A percentile compares a stretch with the other conserved stretches of the same genome.
phyloP scores from a whole-genome alignment of 30 jellyfish, hydroid and myxozoan species.

The Nemopilema nomurai region DNA sequence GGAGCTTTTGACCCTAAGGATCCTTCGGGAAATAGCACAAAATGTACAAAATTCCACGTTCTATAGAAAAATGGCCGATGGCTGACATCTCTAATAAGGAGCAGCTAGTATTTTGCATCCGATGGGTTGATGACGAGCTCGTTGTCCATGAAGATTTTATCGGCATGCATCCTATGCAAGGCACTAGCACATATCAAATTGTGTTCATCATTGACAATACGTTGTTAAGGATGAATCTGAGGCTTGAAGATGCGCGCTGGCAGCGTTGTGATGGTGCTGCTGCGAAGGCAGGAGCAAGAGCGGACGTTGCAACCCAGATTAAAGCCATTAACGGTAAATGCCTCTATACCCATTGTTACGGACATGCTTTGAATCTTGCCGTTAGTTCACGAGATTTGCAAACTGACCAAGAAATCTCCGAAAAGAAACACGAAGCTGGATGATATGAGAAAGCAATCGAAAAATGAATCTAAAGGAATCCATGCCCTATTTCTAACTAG shows the following conservation, averaged over 20 bases:
- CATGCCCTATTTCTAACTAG: conserved; percentile 26
- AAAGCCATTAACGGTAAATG: conserved; percentile 40
- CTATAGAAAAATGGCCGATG: conserved; percentile 54
- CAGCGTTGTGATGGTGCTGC: conserved; percentile 71
- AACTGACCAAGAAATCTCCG: conserved; percentile 21
- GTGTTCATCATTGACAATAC: conserved; percentile 25
- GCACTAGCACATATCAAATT: conserved; percentile 36
- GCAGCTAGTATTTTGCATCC: conserved; percentile 58
- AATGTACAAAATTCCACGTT: conserved; percentile 30
- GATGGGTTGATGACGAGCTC: too few species aligned
- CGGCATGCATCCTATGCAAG: too few species aligned
- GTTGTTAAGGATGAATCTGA: conserved; percentile 52
- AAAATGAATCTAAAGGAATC: conserved; percentile 56
- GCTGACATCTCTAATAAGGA: conserved; percentile 72
- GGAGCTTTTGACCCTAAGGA: conserved; percentile 49
- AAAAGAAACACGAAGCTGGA: conserved; percentile 64
- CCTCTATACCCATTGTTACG: conserved; percentile 47
- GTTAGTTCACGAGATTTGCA: conserved; percentile 44
- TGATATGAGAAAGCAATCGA: conserved; percentile 39
- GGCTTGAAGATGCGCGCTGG: conserved; percentile 65
- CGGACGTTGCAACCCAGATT: conserved; percentile 52
- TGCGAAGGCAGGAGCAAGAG: conserved; percentile 52
- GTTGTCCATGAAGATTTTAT: too few species aligned
- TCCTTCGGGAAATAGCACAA: conserved; percentile 41
- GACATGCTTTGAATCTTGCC: conserved; percentile 60